Percentiles rank a stretch among this genome's conserved stretches.
These are phyloP conservation scores for Ethmia dodecea DNA, from an alignment of 2,888 invertebrate species.

Conservation along the genomic window DNA sequence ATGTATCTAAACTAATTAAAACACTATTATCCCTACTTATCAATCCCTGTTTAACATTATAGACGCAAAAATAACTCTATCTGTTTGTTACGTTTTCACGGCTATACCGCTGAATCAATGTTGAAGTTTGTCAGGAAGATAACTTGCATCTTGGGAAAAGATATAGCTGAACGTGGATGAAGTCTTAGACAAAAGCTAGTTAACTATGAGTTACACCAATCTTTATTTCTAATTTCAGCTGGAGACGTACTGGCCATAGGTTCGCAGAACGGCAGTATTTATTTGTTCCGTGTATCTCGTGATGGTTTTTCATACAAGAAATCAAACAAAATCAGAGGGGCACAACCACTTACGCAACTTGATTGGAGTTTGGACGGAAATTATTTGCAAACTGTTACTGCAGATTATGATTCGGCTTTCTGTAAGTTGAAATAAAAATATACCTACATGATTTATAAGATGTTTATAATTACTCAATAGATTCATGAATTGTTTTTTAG, in stretches of 20 bases:
- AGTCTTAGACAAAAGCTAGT: background rate
- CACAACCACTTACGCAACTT: conserved; percentile 89
- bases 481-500: conserved; percentile 54
- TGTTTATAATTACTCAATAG: background rate
- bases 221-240: conserved; percentile 72
- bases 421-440: conserved; percentile 77
- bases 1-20: conserved; percentile 20
- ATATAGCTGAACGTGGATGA: background rate
- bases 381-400: conserved; percentile 92
- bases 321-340: conserved; percentile 91
- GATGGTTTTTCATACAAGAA: conserved; percentile 95
- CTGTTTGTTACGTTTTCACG: too few relatives aligned
- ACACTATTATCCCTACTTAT: background rate
- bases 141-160: too few relatives aligned
- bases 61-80: too few relatives aligned
- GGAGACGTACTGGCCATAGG: conserved; percentile 93
- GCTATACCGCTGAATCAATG: too few relatives aligned
- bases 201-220: conserved; percentile 1
- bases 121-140: too few relatives aligned
- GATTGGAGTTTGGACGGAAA: conserved; percentile 96
- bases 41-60: too few relatives aligned
- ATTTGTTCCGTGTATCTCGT: conserved; percentile 87
- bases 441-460: background rate
- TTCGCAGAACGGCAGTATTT: conserved; percentile 90
- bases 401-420: conserved; percentile 92